Conservation (phyloP, 1,140 invertebrate species). For the Drosophila pseudoobscura region DNA sequence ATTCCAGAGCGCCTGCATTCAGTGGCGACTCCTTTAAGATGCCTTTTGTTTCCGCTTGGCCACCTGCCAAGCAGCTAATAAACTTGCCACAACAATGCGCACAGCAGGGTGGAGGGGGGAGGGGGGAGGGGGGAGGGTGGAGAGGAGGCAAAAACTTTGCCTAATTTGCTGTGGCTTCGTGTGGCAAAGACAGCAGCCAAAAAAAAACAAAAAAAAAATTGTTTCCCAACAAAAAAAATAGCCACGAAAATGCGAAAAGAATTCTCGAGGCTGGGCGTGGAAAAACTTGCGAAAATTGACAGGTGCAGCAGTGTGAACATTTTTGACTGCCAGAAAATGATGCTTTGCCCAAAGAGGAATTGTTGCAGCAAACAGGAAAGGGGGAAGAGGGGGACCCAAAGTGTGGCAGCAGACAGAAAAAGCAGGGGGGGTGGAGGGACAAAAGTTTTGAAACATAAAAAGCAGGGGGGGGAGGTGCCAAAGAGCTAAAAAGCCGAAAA, state of each 20-base stretch:
- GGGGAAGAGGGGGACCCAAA: no score
- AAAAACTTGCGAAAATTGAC: not conserved
- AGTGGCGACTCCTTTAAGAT: constrained; percentile 14
- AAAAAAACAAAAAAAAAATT: constrained; percentile 13
- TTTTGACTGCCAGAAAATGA: no score
- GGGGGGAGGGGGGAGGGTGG: no score
- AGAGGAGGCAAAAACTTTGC: constrained; percentile 44
- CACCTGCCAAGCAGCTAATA: constrained; percentile 72
- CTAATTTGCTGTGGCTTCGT: constrained; percentile 68
- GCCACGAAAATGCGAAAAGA: no score
- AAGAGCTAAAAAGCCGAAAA: no score
- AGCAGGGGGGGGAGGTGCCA: no score
- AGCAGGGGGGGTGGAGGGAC: no score
- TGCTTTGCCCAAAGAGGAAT: no score
- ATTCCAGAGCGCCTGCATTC: constrained; percentile 9
- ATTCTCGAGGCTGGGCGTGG: not conserved
- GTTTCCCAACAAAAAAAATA: constrained; percentile 2
- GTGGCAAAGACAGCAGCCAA: constrained; percentile 17
- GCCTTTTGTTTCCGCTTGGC: constrained; percentile 47
- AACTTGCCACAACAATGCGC: constrained; percentile 44
- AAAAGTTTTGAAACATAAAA: no score
- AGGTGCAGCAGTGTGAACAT: no score
- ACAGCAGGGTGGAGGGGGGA: not conserved
- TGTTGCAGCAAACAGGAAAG: no score
- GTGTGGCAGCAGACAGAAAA: no score